Conservation (phyloP, 2,888 invertebrate species). For the Melikaiella ostensackeni region DNA sequence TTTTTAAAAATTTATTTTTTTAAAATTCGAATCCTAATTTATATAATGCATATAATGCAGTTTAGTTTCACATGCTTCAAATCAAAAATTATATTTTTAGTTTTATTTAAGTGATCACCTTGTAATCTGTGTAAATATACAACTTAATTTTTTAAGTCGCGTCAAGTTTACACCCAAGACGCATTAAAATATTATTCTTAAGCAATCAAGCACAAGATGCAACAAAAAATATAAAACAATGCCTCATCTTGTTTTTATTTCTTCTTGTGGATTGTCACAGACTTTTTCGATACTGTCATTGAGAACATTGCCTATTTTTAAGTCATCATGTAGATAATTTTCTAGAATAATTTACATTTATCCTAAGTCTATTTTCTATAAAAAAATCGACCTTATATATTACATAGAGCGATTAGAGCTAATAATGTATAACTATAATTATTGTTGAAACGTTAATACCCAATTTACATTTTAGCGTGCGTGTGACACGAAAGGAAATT, state of each 20-base stretch:
- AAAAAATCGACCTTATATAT: neutral
- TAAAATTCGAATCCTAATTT: no score
- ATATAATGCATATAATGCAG: no score
- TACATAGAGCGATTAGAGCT: neutral
- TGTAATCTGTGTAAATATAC: no score
- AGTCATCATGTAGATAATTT: neutral
- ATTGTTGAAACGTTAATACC: neutral
- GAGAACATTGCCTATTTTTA: neutral
- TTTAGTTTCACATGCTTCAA: no score
- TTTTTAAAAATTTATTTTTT: no score
- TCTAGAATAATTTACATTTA: neutral
- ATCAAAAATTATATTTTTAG: no score
- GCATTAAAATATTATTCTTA: neutral
- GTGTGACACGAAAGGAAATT: neutral
- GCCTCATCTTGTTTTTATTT: neutral
- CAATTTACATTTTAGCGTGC: neutral
- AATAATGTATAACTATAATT: neutral
- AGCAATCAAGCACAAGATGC: neutral
- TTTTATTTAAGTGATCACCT: no score
- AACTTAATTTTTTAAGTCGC: neutral
- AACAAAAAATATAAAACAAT: neutral
- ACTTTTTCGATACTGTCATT: neutral
- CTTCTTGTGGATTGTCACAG: neutral
- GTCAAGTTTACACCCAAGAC: neutral
- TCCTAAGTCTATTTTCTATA: neutral